Evolutionary conservation across 2,888 invertebrate genomes (phyloP), one percentile per base, ranked within the genome.

Genomic region (Pristionchus entomophagus): DNA sequence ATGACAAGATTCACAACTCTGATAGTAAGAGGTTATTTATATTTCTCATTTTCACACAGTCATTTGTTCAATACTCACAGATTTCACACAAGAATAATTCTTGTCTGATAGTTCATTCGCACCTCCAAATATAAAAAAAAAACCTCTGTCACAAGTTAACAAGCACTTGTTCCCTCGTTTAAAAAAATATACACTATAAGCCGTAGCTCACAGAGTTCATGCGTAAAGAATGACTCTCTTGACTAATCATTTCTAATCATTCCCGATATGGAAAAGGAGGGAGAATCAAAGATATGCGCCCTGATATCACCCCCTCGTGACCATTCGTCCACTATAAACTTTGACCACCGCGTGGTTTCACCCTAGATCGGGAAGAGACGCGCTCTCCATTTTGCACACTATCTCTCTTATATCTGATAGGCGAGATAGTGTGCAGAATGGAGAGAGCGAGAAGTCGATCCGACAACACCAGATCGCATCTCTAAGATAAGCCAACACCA

Each of bases 1-100:
- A 82, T 4, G 41, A 82, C 26, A n/a, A 82, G 29, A 38, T 59
- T 82, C 19, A n/a, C 56, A 1, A 82, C 82, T n/a, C 82, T 82
- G 59, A 14, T 22, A 81, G n/a, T n/a, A n/a, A n/a, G 19, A 29
- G 45, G 17, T 12, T 14, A 69, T 38, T 69, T 0, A 38, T 69
- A 38, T 32, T 56, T 56, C 17, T 53, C 51, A 26, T 8, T 14
- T 29, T 12, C 22, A 51, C n/a, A n/a, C n/a, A n/a, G n/a, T n/a
- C n/a, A n/a, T n/a, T n/a, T n/a, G n/a, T n/a, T n/a, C n/a, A n/a
- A n/a, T n/a, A n/a, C n/a, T n/a, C n/a, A n/a, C n/a, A n/a, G n/a
- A n/a, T 51, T 51, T 51, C 51, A 5, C 3, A 17, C 14, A 6
- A 51, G 51, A 5, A 4, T 4, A 17, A 4, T 51, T 19, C 12